Conservation (phyloP, 2,113 vertebrate genomes). For the Trichechus manatus region DNA sequence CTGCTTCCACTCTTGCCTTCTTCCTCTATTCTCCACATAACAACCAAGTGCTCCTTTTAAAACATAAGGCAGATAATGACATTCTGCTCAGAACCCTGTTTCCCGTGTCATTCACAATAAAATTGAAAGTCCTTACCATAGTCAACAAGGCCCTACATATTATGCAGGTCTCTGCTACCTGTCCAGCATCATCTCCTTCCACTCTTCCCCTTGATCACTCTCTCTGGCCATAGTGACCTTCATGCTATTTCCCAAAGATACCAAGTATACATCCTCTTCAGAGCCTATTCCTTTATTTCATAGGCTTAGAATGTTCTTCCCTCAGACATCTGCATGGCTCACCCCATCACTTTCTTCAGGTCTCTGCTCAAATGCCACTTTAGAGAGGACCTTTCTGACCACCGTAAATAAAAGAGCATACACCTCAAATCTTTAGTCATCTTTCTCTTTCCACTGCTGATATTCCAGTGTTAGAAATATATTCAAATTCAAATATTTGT, state of each 20-base stretch:
- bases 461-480: neutral
- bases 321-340: neutral
- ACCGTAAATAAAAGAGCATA: neutral
- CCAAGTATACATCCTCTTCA: neutral
- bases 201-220: neutral
- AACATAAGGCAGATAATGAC: neutral
- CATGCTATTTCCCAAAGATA: neutral
- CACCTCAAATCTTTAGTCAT: neutral
- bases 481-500: conserved; percentile 27
- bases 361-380: neutral
- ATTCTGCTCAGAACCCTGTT: neutral
- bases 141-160: neutral
- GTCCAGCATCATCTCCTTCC: neutral
- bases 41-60: neutral
- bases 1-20: neutral
- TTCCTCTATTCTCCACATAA: neutral
- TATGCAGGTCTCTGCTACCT: neutral
- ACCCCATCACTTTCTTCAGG: neutral
- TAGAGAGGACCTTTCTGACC: neutral
- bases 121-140: neutral
- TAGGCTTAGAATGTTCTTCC: neutral
- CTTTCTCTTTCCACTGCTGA: conserved; percentile 12
- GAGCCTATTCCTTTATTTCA: neutral
- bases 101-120: neutral
- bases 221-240: conserved; percentile 10